Conservation (phyloP, 2,888 invertebrate species). For the Leistus spinibarbis region DNA sequence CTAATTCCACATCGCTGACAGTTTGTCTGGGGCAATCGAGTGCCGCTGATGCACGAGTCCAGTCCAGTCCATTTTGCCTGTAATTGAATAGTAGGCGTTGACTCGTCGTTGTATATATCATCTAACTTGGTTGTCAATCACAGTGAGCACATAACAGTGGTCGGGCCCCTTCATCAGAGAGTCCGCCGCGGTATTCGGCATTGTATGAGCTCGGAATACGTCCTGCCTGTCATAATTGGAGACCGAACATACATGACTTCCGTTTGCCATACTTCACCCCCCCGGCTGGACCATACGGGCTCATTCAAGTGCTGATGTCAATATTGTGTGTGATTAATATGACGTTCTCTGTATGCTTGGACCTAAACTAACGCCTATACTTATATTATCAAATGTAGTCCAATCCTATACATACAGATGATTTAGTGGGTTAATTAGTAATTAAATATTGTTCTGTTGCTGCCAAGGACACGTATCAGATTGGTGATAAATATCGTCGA, state of each 20-base stretch:
- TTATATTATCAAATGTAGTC: neutral
- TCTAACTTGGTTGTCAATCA: conserved; percentile 30
- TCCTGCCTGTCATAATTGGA: conserved; percentile 26
- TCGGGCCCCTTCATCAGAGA: neutral
- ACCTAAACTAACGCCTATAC: neutral
- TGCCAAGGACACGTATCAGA: too few species aligned
- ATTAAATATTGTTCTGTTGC: neutral
- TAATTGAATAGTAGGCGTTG: conserved; percentile 36
- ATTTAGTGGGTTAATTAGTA: neutral
- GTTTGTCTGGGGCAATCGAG: neutral
- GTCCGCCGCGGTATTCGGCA: neutral
- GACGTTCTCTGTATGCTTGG: neutral
- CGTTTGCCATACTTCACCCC: conserved; percentile 5
- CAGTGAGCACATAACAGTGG: neutral
- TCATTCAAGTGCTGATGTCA: neutral
- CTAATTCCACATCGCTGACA: neutral
- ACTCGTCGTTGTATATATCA: neutral
- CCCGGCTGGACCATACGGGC: neutral
- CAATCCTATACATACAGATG: neutral
- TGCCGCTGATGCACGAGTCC: neutral
- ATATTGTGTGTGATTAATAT: conserved; percentile 1
- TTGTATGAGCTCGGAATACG: neutral
- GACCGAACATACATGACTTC: conserved; percentile 33
- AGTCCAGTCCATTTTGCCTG: neutral
- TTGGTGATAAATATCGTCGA: too few species aligned